These are phyloP conservation scores for Formica aserva DNA, from an alignment of 2,888 invertebrate genomes.

Conservation along the genomic window DNA sequence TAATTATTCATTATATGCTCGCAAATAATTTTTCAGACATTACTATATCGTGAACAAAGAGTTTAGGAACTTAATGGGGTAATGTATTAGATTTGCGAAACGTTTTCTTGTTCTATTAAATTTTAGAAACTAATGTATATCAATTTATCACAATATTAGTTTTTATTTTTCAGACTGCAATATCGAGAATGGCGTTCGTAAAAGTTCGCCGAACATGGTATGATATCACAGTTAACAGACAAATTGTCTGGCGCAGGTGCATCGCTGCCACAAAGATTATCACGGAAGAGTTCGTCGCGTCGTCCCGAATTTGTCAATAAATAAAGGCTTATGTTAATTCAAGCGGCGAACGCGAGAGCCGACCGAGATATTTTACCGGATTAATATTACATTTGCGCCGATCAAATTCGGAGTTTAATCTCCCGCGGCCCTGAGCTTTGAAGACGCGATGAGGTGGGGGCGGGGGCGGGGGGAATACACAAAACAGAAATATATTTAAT, in stretches of 20 bases:
- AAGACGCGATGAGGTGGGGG: not conserved
- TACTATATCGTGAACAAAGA: not conserved
- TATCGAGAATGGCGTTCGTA: not conserved
- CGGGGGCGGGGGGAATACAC: not conserved
- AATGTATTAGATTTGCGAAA: not conserved
- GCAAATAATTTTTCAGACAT: not conserved
- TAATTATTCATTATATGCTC: not conserved
- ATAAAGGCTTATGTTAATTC: constrained; percentile 78
- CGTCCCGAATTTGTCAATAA: constrained; percentile 74
- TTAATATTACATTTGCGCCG: constrained; percentile 68
- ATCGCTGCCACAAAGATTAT: constrained; percentile 62
- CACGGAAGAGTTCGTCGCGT: constrained; percentile 64
- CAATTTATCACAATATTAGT: not conserved
- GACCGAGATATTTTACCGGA: constrained; percentile 75
- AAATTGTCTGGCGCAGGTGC: constrained; percentile 32
- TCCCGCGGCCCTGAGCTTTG: not conserved
- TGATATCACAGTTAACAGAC: constrained; percentile 19
- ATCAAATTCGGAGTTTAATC: constrained; percentile 30
- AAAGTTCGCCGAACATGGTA: not conserved
- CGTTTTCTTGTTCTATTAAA: not conserved
- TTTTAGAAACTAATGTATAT: not conserved
- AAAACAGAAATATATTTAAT: not conserved
- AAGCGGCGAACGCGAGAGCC: constrained; percentile 27
- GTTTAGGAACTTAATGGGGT: not conserved
- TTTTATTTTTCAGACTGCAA: not conserved